Evolutionary conservation across 2,888 invertebrate species (phyloP), one percentile per base, ranked within the genome.

Genomic region (Cynaeus angustus): DNA sequence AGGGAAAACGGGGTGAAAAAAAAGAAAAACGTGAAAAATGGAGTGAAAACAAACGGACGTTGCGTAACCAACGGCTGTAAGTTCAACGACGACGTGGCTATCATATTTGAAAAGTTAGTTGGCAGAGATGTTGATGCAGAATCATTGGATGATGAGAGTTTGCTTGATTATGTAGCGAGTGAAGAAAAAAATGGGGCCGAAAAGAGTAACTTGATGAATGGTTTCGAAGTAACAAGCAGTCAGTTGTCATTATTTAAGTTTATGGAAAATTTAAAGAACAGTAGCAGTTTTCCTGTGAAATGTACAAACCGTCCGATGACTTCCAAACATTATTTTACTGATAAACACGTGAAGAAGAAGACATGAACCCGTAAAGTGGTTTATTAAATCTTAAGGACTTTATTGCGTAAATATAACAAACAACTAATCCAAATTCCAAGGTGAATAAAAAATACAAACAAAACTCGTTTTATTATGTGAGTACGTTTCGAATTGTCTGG

Each of bases 201-300:
- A 16, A 16, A 43, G 28, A 26, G 38, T 13, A 61, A 65, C 30
- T 8, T 33, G 33, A 72, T 12, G 45, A 66, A 65, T 12, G 76
- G 72, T n/a, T 68, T 70, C 45, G 73, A 76, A 5, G 26, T 70
- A 65, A 72, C 75, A 3, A 77, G 69, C 3, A 83, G 83, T 70
- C 81, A 81, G 64, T 73, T 77, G 14, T 83, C 83, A 12, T 74
- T 84, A 48, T 78, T 79, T 61, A 76, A 81, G 56, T 83, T 81
- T 70, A 80, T 83, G 79, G 79, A 82, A 68, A 81, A 81, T 70
- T 71, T 83, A 48, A 68, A 58, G 16, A 68, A 58, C 21, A 55
- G 46, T 26, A 46, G 41, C 28, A 56, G 38, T 41, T 52, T 43
- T 38, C 50, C 58, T 10, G 28, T 62, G 52, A 65, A 69, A 37